Evolutionary conservation across 2,888 invertebrate species (phyloP).

Genomic region (Diploptera punctata): DNA sequence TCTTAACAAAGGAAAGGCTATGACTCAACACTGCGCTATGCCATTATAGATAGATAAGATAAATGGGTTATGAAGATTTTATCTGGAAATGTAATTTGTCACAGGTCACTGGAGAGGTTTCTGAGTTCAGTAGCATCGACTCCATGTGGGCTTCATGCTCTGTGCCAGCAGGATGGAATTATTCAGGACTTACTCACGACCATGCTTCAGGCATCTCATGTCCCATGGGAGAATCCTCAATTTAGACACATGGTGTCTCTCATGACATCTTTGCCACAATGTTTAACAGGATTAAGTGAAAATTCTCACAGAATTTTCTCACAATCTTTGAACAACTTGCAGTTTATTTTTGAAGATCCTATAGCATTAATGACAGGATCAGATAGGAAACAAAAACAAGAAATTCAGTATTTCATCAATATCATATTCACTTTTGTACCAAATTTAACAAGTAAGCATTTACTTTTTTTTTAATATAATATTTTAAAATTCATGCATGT

Average conservation of each 20-base stretch:
- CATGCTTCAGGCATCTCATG: background rate
- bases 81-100: background rate
- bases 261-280: background rate
- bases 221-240: constrained; percentile 17
- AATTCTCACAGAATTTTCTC: constrained; percentile 5
- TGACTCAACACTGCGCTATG: too few relatives aligned
- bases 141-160: constrained; percentile 3
- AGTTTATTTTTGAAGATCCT: constrained; percentile 15
- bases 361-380: constrained; percentile 24
- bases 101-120: constrained; percentile 1
- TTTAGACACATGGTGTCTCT: constrained; percentile 14
- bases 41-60: too few relatives aligned
- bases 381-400: background rate
- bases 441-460: constrained; percentile 22
- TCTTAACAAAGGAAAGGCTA: too few relatives aligned
- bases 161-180: background rate
- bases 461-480: too few relatives aligned
- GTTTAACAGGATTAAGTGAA: background rate
- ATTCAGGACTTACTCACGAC: background rate
- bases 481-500: too few relatives aligned
- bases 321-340: background rate
- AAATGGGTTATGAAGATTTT: background rate
- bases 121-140: constrained; percentile 11
- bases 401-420: constrained; percentile 23
- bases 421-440: constrained; percentile 14